Percentiles rank a stretch among this genome's conserved stretches.
Conservation (phyloP, 37 sponge, comb jelly and placozoan species). For the Tethya wilhelma region DNA sequence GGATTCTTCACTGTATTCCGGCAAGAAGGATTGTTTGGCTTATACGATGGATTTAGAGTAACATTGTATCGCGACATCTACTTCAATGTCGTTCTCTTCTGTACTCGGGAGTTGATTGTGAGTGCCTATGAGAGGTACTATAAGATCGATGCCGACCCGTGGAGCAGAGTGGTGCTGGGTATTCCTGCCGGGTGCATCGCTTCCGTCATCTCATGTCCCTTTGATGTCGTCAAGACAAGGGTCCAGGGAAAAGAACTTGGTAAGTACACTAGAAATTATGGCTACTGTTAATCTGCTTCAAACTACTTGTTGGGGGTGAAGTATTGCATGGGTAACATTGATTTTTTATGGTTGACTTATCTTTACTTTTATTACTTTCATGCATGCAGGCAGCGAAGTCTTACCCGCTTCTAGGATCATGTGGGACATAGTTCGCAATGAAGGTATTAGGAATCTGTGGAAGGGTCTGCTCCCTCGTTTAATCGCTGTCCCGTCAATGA, state of each 20-base stretch:
- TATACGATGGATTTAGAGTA: conserved; percentile 68
- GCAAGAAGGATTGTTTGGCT: conserved; percentile 59
- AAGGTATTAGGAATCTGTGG: conserved; percentile 70
- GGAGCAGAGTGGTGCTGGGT: conserved; percentile 44
- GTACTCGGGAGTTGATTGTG: conserved; percentile 51
- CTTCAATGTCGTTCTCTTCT: conserved; percentile 82
- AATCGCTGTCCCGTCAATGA: conserved; percentile 76
- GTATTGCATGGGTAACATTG: no score
- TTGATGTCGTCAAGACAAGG: conserved; percentile 88
- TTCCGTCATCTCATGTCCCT: conserved; percentile 70
- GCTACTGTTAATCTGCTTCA: not conserved
- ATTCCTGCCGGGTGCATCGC: conserved; percentile 62
- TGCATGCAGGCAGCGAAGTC: conserved; percentile 1
- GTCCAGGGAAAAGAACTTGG: conserved; percentile 73
- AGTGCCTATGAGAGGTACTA: conserved; percentile 10
- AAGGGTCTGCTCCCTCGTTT: conserved; percentile 81
- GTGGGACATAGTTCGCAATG: conserved; percentile 40
- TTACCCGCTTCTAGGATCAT: conserved; percentile 7
- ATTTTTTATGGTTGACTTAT: not conserved
- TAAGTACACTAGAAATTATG: no score
- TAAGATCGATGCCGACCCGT: conserved; percentile 25
- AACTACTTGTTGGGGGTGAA: no score
- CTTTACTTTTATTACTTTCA: not conserved
- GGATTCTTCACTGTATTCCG: conserved; percentile 70
- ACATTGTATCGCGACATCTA: conserved; percentile 81